Conservation (phyloP, 2,113 vertebrate species). For the Hemiprocne comata region DNA sequence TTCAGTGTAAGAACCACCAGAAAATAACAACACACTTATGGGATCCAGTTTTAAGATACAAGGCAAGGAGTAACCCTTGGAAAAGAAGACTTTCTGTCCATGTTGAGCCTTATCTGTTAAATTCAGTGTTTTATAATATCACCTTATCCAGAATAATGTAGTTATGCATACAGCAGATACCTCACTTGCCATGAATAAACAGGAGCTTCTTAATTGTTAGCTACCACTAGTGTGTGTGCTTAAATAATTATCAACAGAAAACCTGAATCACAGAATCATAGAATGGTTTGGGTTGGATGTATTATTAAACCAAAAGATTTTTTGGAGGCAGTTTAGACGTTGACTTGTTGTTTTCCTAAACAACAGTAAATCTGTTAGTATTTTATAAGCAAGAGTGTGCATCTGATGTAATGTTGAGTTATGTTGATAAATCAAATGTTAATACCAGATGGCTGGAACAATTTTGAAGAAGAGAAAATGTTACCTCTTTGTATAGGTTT, state of each 20-base stretch:
- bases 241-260: background rate
- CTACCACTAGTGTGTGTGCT: background rate
- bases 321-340: background rate
- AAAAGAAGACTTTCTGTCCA: background rate
- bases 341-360: slow-evolving; percentile 12
- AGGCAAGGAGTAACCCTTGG: background rate
- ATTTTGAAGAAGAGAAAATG: slow-evolving; percentile 26
- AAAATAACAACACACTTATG: background rate
- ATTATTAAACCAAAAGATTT: background rate
- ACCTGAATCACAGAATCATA: background rate
- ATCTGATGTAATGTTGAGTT: slow-evolving; percentile 25
- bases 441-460: background rate
- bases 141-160: background rate
- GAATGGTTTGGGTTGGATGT: too few species aligned
- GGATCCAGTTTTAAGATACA: background rate
- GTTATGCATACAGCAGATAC: background rate
- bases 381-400: slow-evolving; percentile 12
- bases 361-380: slow-evolving; percentile 3
- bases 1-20: background rate
- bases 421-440: slow-evolving; percentile 17
- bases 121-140: background rate
- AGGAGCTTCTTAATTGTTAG: background rate
- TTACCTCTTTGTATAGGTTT: slow-evolving; percentile 47
- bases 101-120: background rate
- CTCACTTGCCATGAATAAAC: background rate